Percentiles rank a stretch among this genome's conserved stretches.
phyloP scores from a whole-genome alignment of 2,797 vertebrate genomes.

The Mallotus villosus region DNA sequence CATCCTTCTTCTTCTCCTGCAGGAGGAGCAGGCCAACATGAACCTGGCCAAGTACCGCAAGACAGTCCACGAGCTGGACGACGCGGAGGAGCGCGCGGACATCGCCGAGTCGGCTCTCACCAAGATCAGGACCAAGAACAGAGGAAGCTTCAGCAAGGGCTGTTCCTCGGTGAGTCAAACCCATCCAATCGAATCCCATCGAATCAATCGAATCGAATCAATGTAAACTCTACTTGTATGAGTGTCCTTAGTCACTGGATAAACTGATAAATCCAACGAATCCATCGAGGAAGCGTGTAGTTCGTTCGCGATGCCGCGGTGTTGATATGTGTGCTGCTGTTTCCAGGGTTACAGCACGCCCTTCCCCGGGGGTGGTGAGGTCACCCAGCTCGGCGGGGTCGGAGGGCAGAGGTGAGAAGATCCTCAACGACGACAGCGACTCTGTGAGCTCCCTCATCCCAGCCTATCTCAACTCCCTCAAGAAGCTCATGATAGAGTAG shows the following conservation, averaged over 20 bases:
- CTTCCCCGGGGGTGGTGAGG: constrained; percentile 65
- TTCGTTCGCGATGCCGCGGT: neutral
- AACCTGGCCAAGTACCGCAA: constrained; percentile 82
- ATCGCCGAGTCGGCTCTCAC: constrained; percentile 79
- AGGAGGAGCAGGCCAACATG: constrained; percentile 83
- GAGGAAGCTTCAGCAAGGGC: constrained; percentile 80
- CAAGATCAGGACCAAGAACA: constrained; percentile 79
- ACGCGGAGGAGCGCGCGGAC: constrained; percentile 80
- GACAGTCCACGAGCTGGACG: constrained; percentile 79
- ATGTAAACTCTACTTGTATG: too few species aligned
- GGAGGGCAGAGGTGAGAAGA: constrained; percentile 78
- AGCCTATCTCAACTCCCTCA: constrained; percentile 80
- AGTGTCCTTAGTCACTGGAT: too few species aligned
- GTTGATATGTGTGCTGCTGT: neutral
- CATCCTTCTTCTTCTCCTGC: neutral
- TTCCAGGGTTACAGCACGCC: constrained; percentile 81
- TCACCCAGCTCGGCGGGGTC: constrained; percentile 79
- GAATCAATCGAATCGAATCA: neutral
- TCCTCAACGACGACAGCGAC: constrained; percentile 73
- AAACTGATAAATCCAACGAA: too few species aligned
- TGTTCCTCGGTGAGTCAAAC: constrained; percentile 76
- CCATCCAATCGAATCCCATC: neutral
- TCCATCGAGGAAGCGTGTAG: too few species aligned
- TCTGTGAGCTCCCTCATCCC: constrained; percentile 81
- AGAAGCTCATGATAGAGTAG: constrained; percentile 83